These are phyloP conservation scores for Cherax destructor DNA, from an alignment of 1,140 invertebrate genomes.

Conservation along the genomic window DNA sequence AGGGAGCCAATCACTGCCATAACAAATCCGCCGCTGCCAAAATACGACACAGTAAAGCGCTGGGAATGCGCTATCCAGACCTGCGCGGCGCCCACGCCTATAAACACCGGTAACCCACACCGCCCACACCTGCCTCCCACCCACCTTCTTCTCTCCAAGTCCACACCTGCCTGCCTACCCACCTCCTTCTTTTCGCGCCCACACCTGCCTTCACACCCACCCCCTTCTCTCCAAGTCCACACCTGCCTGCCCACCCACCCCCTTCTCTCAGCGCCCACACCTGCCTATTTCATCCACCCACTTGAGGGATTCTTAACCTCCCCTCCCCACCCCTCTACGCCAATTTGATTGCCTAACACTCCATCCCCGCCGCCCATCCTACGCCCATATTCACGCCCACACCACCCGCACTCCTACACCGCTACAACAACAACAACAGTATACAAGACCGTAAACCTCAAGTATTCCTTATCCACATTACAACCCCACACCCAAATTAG, in stretches of 20 bases:
- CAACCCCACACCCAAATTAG: too few relatives aligned
- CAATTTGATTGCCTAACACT: too few relatives aligned
- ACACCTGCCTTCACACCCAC: too few relatives aligned
- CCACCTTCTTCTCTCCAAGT: neutral
- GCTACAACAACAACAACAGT: too few relatives aligned
- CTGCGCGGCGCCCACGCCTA: conserved; percentile 9
- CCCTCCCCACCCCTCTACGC: neutral
- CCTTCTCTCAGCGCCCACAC: neutral
- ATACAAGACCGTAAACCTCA: too few relatives aligned
- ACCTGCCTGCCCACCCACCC: neutral
- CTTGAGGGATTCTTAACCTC: too few relatives aligned
- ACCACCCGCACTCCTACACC: too few relatives aligned
- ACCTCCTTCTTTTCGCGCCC: neutral
- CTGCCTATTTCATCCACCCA: neutral
- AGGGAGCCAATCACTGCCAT: conserved; percentile 62
- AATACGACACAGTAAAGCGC: conserved; percentile 64
- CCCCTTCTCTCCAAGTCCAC: too few relatives aligned
- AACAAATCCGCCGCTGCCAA: conserved; percentile 58
- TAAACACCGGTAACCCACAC: neutral
- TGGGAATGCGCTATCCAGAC: conserved; percentile 41
- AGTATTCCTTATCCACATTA: too few relatives aligned
- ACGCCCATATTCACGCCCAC: too few relatives aligned
- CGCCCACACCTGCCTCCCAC: neutral
- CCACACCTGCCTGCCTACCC: neutral
- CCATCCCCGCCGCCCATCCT: too few relatives aligned